These are phyloP conservation scores for Pseudococcus viburni DNA, from an alignment of 2,888 invertebrate species.

Conservation along the genomic window DNA sequence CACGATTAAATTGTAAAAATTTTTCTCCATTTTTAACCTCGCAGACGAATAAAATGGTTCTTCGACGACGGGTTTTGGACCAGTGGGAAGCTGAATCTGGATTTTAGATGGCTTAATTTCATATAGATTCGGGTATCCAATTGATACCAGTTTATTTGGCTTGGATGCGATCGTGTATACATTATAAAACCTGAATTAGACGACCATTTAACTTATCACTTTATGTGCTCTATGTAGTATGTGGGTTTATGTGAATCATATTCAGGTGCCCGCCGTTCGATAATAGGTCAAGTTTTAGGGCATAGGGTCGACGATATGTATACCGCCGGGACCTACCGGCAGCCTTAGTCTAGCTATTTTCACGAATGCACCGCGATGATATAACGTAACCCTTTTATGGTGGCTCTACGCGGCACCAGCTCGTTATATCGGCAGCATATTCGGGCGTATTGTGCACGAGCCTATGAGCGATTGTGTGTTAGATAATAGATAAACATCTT, in stretches of 20 bases:
- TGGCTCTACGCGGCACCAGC: neutral
- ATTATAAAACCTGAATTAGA: constrained; percentile 55
- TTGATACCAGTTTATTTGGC: constrained; percentile 14
- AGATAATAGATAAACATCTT: constrained; percentile 42
- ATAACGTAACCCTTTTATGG: constrained; percentile 7
- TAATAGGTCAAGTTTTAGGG: constrained; percentile 58
- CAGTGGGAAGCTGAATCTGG: neutral
- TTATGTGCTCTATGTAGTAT: neutral
- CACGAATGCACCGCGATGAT: neutral
- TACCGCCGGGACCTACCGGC: too few relatives aligned
- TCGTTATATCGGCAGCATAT: neutral
- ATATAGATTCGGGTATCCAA: neutral
- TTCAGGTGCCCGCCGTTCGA: constrained; percentile 6
- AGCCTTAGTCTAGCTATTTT: constrained; percentile 34
- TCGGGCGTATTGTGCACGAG: constrained; percentile 6
- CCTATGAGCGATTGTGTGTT: constrained; percentile 21
- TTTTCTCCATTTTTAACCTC: neutral
- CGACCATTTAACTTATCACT: neutral
- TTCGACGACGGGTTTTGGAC: neutral
- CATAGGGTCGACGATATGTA: constrained; percentile 30
- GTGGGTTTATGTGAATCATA: constrained; percentile 58
- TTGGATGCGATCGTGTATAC: constrained; percentile 8
- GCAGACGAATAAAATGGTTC: neutral
- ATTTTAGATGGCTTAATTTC: neutral
- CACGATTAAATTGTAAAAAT: constrained; percentile 50